Conservation (phyloP, 1,140 invertebrate genomes). For the Microplitis demolitor region DNA sequence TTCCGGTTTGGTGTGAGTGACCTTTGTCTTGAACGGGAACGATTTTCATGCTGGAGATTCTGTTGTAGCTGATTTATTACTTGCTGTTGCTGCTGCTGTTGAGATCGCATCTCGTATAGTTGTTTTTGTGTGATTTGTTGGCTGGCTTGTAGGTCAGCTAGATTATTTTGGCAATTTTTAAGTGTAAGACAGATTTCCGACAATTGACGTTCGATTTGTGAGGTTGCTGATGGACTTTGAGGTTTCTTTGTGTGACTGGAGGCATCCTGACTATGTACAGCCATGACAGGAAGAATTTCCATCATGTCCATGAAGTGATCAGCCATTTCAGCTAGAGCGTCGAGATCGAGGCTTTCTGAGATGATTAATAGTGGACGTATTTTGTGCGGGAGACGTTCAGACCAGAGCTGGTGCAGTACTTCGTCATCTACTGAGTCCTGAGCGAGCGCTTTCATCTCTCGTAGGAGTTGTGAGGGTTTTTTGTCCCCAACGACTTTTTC, state of each 20-base stretch:
- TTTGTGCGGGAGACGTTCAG: background rate
- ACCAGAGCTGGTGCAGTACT: background rate
- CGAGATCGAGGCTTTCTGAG: background rate
- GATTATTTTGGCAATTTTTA: too few relatives aligned
- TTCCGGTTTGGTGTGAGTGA: background rate
- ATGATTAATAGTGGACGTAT: background rate
- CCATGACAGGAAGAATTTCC: too few relatives aligned
- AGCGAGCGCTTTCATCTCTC: too few relatives aligned
- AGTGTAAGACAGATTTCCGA: too few relatives aligned
- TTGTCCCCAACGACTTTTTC: background rate
- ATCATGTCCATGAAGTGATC: too few relatives aligned
- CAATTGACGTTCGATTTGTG: too few relatives aligned
- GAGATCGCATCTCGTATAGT: background rate
- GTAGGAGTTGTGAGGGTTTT: background rate
- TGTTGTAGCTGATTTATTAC: background rate
- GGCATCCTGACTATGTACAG: background rate
- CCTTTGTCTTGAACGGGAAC: background rate
- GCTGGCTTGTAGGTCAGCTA: too few relatives aligned
- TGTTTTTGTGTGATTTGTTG: too few relatives aligned
- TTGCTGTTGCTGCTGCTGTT: background rate
- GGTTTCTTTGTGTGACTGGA: background rate
- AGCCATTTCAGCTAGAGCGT: too few relatives aligned
- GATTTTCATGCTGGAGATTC: background rate
- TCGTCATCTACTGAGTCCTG: too few relatives aligned
- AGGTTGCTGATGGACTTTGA: background rate